Conservation (phyloP, 2,888 invertebrate genomes). For the Polyommatus iphigenia region DNA sequence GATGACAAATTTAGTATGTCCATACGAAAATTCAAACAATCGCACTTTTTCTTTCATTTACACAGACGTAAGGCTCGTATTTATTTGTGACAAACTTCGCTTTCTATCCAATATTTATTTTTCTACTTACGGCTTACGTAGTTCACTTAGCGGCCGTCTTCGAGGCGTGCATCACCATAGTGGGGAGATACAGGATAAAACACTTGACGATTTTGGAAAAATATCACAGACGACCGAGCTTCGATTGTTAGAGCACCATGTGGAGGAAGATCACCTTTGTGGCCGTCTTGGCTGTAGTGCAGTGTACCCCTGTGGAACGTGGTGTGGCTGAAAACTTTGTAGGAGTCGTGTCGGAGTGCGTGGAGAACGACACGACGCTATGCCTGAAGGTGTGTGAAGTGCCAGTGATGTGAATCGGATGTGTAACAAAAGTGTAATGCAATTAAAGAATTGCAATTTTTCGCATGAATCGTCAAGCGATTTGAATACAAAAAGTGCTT, state of each 20-base stretch:
- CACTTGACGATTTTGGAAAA: conserved; percentile 72
- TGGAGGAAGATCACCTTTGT: conserved; percentile 62
- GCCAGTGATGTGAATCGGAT: conserved; percentile 46
- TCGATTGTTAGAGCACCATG: conserved; percentile 60
- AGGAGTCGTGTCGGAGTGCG: conserved; percentile 77
- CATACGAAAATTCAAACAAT: conserved; percentile 73
- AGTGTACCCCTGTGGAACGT: conserved; percentile 65
- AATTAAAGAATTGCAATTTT: not conserved
- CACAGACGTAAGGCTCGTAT: conserved; percentile 61
- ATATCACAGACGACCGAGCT: conserved; percentile 71
- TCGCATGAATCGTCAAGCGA: not conserved
- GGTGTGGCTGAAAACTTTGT: conserved; percentile 70
- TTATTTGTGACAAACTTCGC: conserved; percentile 71
- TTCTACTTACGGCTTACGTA: conserved; percentile 68
- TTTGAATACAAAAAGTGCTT: not conserved
- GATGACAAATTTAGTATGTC: conserved; percentile 41
- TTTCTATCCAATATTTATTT: conserved; percentile 79
- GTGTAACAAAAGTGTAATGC: conserved; percentile 19
- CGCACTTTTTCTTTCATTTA: conserved; percentile 78
- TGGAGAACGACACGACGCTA: conserved; percentile 78
- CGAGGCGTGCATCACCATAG: conserved; percentile 65
- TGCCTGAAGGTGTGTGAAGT: conserved; percentile 81
- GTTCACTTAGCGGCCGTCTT: conserved; percentile 65
- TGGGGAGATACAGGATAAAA: conserved; percentile 75
- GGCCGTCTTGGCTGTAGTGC: conserved; percentile 65